A percentile compares a stretch with the other conserved stretches of the same genome.
phyloP scores from a whole-genome alignment of 2,797 vertebrate species.

The Microctenopoma steveboyesi region DNA sequence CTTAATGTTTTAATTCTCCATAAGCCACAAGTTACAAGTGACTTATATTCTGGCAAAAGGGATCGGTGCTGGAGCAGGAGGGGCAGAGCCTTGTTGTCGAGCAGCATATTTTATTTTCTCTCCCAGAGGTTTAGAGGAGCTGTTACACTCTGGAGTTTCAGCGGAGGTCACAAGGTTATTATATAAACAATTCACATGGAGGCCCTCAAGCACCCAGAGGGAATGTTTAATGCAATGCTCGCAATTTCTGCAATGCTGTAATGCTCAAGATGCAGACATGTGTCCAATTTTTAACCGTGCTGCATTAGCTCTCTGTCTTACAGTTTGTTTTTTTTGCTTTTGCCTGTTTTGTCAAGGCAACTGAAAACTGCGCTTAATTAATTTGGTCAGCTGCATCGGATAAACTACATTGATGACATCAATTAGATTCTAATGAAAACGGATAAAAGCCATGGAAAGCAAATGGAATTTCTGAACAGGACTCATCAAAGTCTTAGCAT shows the following conservation, averaged over 20 bases:
- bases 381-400: constrained; percentile 79
- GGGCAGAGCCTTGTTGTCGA: constrained; percentile 50
- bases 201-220: constrained; percentile 52
- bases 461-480: constrained; percentile 78
- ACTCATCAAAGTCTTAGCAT: constrained; percentile 78
- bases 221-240: constrained; percentile 72
- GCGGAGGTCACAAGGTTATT: constrained; percentile 76
- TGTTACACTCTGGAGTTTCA: constrained; percentile 63
- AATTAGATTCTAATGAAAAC: constrained; percentile 82
- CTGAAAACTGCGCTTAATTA: constrained; percentile 73
- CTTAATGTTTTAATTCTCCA: constrained; percentile 76
- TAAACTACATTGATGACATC: constrained; percentile 81
- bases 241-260: constrained; percentile 54
- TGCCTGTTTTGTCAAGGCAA: constrained; percentile 48
- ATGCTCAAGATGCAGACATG: constrained; percentile 52
- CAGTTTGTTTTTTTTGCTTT: neutral
- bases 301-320: constrained; percentile 38
- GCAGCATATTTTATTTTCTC: constrained; percentile 65
- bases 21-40: constrained; percentile 75
- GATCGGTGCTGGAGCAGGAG: constrained; percentile 26
- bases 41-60: constrained; percentile 56
- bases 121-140: constrained; percentile 67
- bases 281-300: constrained; percentile 57
- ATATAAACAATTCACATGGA: constrained; percentile 74
- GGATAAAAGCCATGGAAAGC: constrained; percentile 72